phyloP scores from a whole-genome alignment of 2,888 invertebrate species.

The Sympetrum striolatum region DNA sequence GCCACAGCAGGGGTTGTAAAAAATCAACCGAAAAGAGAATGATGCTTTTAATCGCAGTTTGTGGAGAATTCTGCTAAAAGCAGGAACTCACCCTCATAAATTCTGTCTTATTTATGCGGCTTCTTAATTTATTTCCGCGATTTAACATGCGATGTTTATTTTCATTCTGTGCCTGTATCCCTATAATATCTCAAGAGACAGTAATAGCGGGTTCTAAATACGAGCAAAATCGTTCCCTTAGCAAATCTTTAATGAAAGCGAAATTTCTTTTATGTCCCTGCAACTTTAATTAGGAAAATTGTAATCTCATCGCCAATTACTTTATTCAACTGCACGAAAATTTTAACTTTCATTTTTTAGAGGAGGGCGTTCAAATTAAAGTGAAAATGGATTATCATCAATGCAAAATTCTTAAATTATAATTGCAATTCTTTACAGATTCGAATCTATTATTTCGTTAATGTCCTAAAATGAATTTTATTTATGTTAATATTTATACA shows the following conservation, averaged over 20 bases:
- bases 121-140: not conserved
- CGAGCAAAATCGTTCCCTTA: not conserved
- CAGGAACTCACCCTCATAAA: not conserved
- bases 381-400: too few relatives aligned
- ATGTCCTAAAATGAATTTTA: too few relatives aligned
- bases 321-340: too few relatives aligned
- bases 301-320: not conserved
- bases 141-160: not conserved
- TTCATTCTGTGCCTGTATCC: not conserved
- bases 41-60: not conserved
- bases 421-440: too few relatives aligned
- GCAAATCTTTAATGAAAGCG: not conserved
- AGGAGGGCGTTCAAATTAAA: too few relatives aligned
- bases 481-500: too few relatives aligned
- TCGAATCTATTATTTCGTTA: too few relatives aligned
- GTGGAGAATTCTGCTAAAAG: not conserved
- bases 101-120: not conserved
- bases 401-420: too few relatives aligned
- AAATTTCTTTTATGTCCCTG: not conserved
- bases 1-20: not conserved
- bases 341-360: too few relatives aligned
- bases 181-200: not conserved
- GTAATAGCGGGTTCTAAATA: not conserved
- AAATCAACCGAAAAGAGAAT: not conserved
- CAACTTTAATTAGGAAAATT: not conserved